phyloP scores from a whole-genome alignment of 2,888 invertebrate species.

The Bombylius discolor region DNA sequence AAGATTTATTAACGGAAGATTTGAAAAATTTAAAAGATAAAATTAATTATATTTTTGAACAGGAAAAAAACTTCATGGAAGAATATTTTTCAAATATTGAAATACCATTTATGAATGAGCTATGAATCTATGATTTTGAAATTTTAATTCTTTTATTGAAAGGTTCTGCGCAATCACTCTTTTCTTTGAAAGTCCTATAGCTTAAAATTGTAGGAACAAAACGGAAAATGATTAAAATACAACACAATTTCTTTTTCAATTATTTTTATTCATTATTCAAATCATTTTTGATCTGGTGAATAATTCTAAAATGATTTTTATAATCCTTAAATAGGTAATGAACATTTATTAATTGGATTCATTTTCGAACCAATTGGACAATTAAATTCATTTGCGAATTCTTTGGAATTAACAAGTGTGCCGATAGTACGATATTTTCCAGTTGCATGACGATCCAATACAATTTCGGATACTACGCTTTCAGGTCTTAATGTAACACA shows the following conservation, averaged over 20 bases:
- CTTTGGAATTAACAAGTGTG: constrained; percentile 67
- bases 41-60: no score
- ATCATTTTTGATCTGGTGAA: not conserved
- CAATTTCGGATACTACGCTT: constrained; percentile 69
- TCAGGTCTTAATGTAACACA: constrained; percentile 58
- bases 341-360: constrained; percentile 73
- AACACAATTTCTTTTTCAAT: not conserved
- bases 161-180: no score
- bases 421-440: constrained; percentile 77
- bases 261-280: not conserved
- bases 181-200: no score
- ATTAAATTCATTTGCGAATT: constrained; percentile 68
- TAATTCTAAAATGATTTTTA: no score
- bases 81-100: no score
- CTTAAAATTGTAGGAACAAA: not conserved
- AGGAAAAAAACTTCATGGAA: no score
- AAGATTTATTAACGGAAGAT: no score
- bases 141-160: no score
- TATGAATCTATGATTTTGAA: no score
- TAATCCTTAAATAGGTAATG: no score
- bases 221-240: not conserved
- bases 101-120: no score
- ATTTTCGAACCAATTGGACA: constrained; percentile 63
- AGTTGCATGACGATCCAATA: constrained; percentile 88
- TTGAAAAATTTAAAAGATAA: no score